Conservation (phyloP, 2,113 vertebrate genomes). For the Oophaga pumilio region DNA sequence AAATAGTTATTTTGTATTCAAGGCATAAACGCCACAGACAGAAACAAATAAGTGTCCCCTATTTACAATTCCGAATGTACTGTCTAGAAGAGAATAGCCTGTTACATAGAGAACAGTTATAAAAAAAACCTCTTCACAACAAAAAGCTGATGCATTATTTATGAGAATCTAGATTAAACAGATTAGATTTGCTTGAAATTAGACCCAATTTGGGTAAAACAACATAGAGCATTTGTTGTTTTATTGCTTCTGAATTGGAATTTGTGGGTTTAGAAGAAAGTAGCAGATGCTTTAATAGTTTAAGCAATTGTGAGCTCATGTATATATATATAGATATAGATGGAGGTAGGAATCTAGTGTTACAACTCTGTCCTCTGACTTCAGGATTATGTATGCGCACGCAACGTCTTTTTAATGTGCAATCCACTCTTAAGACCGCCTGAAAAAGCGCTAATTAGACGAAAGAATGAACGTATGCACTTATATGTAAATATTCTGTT, state of each 20-base stretch:
- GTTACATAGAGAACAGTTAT: not conserved
- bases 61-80: constrained; percentile 12
- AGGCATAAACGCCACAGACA: not conserved
- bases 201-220: constrained; percentile 36
- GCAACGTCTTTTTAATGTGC: no score
- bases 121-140: constrained; percentile 31
- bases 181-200: constrained; percentile 52
- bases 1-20: constrained; percentile 16
- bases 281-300: constrained; percentile 47
- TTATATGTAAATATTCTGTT: no score
- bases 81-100: not conserved
- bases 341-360: not conserved
- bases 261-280: constrained; percentile 20
- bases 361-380: not conserved
- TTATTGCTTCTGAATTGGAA: constrained; percentile 46
- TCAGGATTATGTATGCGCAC: no score
- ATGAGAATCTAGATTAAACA: constrained; percentile 52
- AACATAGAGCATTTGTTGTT: constrained; percentile 35
- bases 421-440: no score
- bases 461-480: no score
- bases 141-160: constrained; percentile 40
- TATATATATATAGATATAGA: no score
- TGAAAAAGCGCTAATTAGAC: no score
- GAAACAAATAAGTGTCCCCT: not conserved
- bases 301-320: constrained; percentile 17